Conservation (phyloP, 2,797 vertebrate genomes). For the Cossypha caffra region DNA sequence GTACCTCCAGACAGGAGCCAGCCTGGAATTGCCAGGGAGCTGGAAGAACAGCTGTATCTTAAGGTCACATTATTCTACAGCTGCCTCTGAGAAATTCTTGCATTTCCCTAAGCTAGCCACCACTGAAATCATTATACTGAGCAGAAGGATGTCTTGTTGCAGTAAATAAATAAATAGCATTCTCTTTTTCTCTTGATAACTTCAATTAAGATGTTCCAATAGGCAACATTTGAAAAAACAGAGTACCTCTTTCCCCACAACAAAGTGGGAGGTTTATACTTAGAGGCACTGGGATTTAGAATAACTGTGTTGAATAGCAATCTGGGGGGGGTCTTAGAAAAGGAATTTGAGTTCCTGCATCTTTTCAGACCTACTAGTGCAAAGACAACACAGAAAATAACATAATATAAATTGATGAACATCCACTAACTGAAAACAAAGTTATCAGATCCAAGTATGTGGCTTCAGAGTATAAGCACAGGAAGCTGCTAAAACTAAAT, state of each 20-base stretch:
- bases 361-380: not conserved
- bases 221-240: not conserved
- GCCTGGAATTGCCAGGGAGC: not conserved
- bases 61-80: not conserved
- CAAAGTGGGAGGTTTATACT: not conserved
- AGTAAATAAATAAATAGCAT: not conserved
- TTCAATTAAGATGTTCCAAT: not conserved
- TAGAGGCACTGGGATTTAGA: not conserved
- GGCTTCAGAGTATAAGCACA: not conserved
- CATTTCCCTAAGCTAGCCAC: not conserved
- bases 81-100: not conserved
- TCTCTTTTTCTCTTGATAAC: not conserved
- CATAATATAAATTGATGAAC: not conserved
- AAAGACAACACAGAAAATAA: not conserved
- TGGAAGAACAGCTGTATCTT: not conserved
- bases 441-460: rapidly evolving
- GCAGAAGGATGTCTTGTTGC: not conserved
- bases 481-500: not conserved
- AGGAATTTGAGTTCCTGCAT: not conserved
- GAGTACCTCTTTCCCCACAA: not conserved
- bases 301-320: not conserved
- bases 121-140: not conserved
- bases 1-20: not conserved
- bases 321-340: rapidly evolving
- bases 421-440: not conserved